Evolutionary conservation across 2,113 vertebrate genomes (phyloP), one percentile per base, ranked within the genome.

Genomic region (Labeo catla): DNA sequence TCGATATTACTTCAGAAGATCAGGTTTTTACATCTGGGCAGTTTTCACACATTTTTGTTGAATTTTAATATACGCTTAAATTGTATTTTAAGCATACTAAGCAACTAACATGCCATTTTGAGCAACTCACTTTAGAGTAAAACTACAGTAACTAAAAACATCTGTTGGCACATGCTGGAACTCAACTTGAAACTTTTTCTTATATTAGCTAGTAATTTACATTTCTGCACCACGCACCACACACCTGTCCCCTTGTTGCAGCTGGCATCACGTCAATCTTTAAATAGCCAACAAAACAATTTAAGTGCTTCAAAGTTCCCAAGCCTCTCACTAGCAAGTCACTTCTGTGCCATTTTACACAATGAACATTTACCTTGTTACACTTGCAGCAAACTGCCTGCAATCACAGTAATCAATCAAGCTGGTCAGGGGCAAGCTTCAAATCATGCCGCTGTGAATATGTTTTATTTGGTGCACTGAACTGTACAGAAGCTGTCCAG

Each of bases 401-500:
- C 34, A 68, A 85, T 61, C 52, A 23, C 68, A n/a, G 68, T 65
- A 70, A 34, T 74, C 49, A 16, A 50, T 54, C 34, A 34, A 65
- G 39, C 45, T 57, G 77, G 45, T 81, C 8, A 45, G 66, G 7
- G 34, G 54, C 50, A 68, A 39, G 65, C 54, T 82, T 76, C 47
- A 49, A 76, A 76, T 34, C 57, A 36, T 45, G 49, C 34, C 70
- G 34, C 74, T 70, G 28, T 28, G 52, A 47, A n/a, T 47, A 47
- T 72, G 65, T 81, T 59, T 80, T 47, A 78, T 70, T 36, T 79
- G 52, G 65, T 68, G 19, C 16, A 36, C 76, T 54, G 76, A 81
- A 81, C 76, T 59, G 34, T 49, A 34, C 11, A 54, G 21, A 23
- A 39, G 50, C 8, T 65, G 54, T 79, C 50, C 45, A 59, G 28